These are phyloP conservation scores for Ericerus pela DNA, from an alignment of 1,140 invertebrate species.

Conservation along the genomic window DNA sequence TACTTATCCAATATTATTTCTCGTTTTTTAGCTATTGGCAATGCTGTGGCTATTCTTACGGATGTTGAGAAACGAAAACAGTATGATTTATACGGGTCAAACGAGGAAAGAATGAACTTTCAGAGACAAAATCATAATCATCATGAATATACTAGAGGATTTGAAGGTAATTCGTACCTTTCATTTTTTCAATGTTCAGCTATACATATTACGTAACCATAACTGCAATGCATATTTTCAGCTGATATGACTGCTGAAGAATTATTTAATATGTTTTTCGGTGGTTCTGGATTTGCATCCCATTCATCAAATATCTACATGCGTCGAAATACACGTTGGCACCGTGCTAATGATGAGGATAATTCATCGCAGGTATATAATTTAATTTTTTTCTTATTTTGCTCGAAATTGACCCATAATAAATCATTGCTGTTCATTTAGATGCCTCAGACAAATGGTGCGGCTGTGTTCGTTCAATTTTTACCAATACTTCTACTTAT, in stretches of 20 bases:
- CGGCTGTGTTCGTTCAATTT: conserved; percentile 61
- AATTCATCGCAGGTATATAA: conserved; percentile 27
- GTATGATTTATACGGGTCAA: conserved; percentile 76
- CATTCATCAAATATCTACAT: conserved; percentile 45
- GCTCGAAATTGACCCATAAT: too few species aligned
- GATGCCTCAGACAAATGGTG: conserved; percentile 43
- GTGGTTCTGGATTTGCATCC: conserved; percentile 38
- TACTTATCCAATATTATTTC: too few species aligned
- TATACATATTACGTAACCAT: too few species aligned
- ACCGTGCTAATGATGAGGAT: conserved; percentile 33
- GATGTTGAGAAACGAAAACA: conserved; percentile 86
- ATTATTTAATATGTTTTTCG: conserved; percentile 99
- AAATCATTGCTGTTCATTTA: too few species aligned
- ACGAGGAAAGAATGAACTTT: conserved; percentile 37
- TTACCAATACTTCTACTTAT: conserved; percentile 81
- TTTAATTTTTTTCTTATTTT: conserved; percentile 13
- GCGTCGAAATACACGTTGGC: conserved; percentile 47
- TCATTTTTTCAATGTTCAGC: too few species aligned
- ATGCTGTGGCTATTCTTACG: conserved; percentile 87
- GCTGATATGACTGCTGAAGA: conserved; percentile 92
- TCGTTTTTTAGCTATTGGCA: conserved; percentile 54
- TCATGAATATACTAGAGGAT: conserved; percentile 43
- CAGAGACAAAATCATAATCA: conserved; percentile 27
- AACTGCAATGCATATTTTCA: too few species aligned
- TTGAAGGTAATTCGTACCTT: conserved; percentile 45